phyloP scores from a whole-genome alignment of 2,888 invertebrate genomes.

The Sphecodes monilicornis region DNA sequence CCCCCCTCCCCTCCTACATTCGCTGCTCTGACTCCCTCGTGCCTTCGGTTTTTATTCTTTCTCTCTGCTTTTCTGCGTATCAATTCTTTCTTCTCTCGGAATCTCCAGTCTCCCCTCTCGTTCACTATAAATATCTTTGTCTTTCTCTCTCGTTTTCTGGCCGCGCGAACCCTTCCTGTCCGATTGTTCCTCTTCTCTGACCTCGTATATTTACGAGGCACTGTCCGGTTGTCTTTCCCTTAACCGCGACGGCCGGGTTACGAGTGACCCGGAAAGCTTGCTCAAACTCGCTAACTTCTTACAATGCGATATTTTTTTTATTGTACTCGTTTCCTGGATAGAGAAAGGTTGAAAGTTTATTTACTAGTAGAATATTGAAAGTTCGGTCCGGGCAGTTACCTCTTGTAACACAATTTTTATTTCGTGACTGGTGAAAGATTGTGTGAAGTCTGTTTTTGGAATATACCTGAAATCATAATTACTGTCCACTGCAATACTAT shows the following conservation, averaged over 20 bases:
- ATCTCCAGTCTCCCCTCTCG: constrained; percentile 32
- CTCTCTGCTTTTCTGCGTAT: constrained; percentile 43
- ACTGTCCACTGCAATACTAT: background rate
- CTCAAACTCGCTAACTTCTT: background rate
- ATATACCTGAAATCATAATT: background rate
- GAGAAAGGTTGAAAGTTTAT: background rate
- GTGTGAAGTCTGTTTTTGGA: background rate
- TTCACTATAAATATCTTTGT: constrained; percentile 25
- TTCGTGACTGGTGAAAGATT: background rate
- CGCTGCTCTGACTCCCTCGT: constrained; percentile 24
- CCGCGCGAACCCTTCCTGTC: constrained; percentile 52
- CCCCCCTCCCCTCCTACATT: constrained; percentile 32
- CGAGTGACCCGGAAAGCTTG: background rate
- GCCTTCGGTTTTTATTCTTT: constrained; percentile 27
- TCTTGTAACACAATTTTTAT: background rate
- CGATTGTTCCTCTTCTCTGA: constrained; percentile 60
- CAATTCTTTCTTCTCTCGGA: constrained; percentile 40
- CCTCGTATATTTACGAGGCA: constrained; percentile 60
- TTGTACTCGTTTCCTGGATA: background rate
- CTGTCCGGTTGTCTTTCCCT: constrained; percentile 51
- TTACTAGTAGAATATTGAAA: no score
- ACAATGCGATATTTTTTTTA: background rate
- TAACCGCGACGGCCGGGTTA: constrained; percentile 22
- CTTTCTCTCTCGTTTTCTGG: constrained; percentile 52
- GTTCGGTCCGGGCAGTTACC: background rate